Conservation (phyloP, 2,113 vertebrate species). For the Protobothrops flavoviridis region DNA sequence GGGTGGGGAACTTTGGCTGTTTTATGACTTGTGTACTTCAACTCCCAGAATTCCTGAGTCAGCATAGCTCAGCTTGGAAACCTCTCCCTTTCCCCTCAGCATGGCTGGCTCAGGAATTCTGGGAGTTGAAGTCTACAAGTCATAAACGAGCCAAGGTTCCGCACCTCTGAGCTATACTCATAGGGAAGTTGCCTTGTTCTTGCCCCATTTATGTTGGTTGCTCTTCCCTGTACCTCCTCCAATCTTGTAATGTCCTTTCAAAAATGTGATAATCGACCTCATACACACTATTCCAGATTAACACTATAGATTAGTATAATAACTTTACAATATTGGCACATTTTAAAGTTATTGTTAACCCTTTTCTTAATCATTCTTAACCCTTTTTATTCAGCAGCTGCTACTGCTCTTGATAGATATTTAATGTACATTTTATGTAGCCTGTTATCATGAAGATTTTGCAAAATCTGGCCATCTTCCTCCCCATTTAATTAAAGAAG, state of each 20-base stretch:
- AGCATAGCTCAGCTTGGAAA: too few relatives aligned
- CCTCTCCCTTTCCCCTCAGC: too few relatives aligned
- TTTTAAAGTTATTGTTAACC: background rate
- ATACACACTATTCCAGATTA: background rate
- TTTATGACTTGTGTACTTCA: too few relatives aligned
- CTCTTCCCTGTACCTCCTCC: background rate
- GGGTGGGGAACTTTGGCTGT: too few relatives aligned
- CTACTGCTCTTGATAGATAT: background rate
- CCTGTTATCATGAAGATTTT: background rate
- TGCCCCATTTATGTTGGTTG: background rate
- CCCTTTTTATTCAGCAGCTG: background rate
- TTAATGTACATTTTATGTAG: background rate
- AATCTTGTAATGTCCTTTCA: background rate
- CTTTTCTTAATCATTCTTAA: background rate
- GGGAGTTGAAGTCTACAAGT: too few relatives aligned
- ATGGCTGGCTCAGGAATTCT: too few relatives aligned
- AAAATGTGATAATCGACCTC: background rate
- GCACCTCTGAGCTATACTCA: background rate
- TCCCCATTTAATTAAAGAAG: background rate
- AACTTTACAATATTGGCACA: background rate
- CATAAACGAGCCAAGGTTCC: too few relatives aligned
- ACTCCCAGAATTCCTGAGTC: too few relatives aligned
- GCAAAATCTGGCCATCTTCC: background rate
- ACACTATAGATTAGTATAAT: background rate
- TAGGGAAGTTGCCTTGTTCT: background rate